A percentile compares a stretch with the other conserved stretches of the same genome.
phyloP scores from a whole-genome alignment of 1,140 invertebrate species.

The Bombus waltoni region DNA sequence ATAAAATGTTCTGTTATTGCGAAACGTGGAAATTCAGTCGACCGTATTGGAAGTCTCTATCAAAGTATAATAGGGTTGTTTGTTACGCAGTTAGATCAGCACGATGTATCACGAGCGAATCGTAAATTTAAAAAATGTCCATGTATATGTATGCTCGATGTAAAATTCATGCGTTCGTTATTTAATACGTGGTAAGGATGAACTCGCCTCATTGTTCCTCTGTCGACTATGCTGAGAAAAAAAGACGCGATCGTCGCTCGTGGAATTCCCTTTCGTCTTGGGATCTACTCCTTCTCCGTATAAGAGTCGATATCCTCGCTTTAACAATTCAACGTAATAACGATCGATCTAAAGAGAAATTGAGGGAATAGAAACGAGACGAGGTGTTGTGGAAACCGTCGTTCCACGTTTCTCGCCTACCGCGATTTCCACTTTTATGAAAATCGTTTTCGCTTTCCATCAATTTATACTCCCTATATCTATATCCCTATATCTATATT shows the following conservation, averaged over 20 bases:
- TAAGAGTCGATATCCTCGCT: not conserved
- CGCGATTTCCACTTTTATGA: not conserved
- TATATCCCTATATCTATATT: too few relatives aligned
- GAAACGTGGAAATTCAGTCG: slow-evolving; percentile 2
- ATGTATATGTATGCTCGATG: not conserved
- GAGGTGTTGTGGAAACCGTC: not conserved
- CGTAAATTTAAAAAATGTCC: not conserved
- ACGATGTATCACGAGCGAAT: not conserved
- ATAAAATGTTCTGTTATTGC: not conserved
- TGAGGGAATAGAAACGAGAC: not conserved
- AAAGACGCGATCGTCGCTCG: not conserved
- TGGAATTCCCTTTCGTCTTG: not conserved
- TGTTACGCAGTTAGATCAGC: not conserved
- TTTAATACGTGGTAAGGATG: not conserved
- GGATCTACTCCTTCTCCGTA: not conserved
- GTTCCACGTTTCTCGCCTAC: not conserved
- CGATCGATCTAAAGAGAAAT: not conserved
- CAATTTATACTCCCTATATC: too few relatives aligned
- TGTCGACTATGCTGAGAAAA: not conserved
- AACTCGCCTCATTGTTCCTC: not conserved
- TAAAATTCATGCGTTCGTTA: slow-evolving; percentile 12
- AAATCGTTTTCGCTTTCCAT: not conserved
- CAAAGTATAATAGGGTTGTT: not conserved
- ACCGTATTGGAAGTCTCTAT: not conserved
- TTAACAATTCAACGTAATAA: not conserved